Evolutionary conservation across 2,113 vertebrate genomes (phyloP).

Genomic region (Neoarius graeffei): DNA sequence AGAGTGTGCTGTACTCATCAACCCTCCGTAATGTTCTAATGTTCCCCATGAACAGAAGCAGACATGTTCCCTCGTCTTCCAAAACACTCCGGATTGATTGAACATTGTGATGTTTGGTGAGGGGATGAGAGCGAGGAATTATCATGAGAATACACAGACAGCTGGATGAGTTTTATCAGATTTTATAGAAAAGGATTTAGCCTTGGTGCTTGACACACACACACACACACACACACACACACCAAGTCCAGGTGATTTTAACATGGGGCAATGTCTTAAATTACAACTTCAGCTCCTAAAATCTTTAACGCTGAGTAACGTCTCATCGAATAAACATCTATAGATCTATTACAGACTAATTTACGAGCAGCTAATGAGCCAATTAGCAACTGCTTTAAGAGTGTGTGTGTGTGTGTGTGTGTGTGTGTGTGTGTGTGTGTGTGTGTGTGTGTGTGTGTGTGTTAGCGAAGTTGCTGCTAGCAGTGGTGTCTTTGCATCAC

Average conservation of each 20-base stretch:
- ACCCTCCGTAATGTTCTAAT: neutral
- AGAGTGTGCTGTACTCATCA: no score
- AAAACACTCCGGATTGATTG: slow-evolving; percentile 74
- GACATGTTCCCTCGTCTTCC: slow-evolving; percentile 58
- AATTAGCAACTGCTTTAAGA: neutral
- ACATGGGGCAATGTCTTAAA: neutral
- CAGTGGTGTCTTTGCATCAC: neutral
- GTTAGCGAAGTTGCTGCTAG: neutral
- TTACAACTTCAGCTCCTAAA: slow-evolving; percentile 28
- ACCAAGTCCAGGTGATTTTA: neutral
- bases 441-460: no score
- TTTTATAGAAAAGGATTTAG: slow-evolving; percentile 74
- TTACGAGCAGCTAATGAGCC: slow-evolving; percentile 17
- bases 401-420: neutral
- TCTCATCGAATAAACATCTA: slow-evolving; percentile 10
- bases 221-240: slow-evolving; percentile 1
- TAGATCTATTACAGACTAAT: slow-evolving; percentile 18
- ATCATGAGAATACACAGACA: slow-evolving; percentile 71
- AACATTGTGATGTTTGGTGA: slow-evolving; percentile 69
- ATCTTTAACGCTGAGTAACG: slow-evolving; percentile 19
- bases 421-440: neutral
- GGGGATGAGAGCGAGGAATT: slow-evolving; percentile 58
- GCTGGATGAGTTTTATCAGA: slow-evolving; percentile 73
- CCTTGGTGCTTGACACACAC: slow-evolving; percentile 1
- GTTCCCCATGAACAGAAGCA: slow-evolving; percentile 56